Percentiles rank a stretch among this genome's conserved stretches.
Evolutionary conservation across 2,888 invertebrate species (phyloP).

Genomic region (Leuctra nigra): DNA sequence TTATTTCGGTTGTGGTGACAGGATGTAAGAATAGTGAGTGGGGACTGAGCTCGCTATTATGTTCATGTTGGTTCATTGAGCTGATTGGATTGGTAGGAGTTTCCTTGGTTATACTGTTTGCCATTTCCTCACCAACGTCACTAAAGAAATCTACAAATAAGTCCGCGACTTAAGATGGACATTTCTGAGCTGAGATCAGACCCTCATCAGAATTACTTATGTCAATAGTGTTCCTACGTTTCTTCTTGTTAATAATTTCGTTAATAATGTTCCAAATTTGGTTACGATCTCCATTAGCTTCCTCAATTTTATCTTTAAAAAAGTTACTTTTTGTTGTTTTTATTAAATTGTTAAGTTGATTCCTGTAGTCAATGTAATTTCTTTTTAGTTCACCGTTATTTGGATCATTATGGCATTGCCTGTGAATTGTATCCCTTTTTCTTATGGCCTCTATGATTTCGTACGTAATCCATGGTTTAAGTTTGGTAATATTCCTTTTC

Average conservation of each 20-base stretch:
- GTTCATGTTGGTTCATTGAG: background rate
- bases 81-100: too few relatives aligned
- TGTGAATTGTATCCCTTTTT: background rate
- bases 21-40: background rate
- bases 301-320: background rate
- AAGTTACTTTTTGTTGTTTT: background rate
- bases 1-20: background rate
- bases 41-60: background rate
- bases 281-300: background rate
- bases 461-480: background rate
- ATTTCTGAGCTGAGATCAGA: too few relatives aligned
- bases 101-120: background rate
- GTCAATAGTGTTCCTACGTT: background rate
- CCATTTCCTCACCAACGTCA: background rate
- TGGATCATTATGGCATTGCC: background rate
- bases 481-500: background rate
- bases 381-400: background rate
- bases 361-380: background rate
- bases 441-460: background rate
- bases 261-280: background rate
- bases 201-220: background rate
- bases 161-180: background rate
- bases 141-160: background rate
- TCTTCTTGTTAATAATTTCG: background rate
- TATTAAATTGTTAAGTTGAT: background rate